Evolutionary conservation across 2,888 invertebrate genomes (phyloP), one percentile per base, ranked within the genome.

Genomic region (Tipula vernalis): DNA sequence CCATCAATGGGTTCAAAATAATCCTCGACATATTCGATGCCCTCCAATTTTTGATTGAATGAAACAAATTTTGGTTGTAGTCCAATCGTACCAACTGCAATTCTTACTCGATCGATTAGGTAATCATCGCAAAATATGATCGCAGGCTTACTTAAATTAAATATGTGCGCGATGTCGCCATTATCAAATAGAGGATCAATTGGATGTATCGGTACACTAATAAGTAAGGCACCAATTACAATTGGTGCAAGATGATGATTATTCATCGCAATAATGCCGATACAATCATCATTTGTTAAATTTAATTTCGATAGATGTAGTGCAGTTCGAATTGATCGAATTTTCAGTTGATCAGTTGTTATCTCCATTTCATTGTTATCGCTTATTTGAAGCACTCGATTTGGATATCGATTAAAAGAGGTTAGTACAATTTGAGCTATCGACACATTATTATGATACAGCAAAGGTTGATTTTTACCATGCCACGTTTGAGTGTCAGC

Each of bases 181-280:
- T 90, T 90, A 86, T 90, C 90, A 13, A 90, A 90, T 86, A 89
- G 88, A 44, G 90, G 89, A 87, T 90, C 90, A 10, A 91, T 89
- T 0, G 91, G 89, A 88, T 91, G 91, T 3, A 91, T 89, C 5
- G 91, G 90, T 0, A 89, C 89, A 1, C 91, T 91, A 86, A 90
- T 90, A 13, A 90, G 88, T 36, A 91, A 88, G 5, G 90, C 90
- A 3, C 89, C 91, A 42, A 91, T 88, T 4, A 90, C 90, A 13
- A 91, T 87, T 0, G 91, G 90, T 88, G 91, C 90, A 2, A 90
- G 87, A 87, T 90, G 89, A 3, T 90, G 90, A 42, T 90, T 89
- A 87, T 91, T 91, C 8, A 88, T 88, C 0, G 89, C 91, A 0
- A 90, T 89, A 71, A 91, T 89, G 28, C 91, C 71, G 4, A 71